Percentiles rank a stretch among this genome's conserved stretches.
phyloP scores from a whole-genome alignment of 2,888 invertebrate genomes.

The Zaprionus bogoriensis region DNA sequence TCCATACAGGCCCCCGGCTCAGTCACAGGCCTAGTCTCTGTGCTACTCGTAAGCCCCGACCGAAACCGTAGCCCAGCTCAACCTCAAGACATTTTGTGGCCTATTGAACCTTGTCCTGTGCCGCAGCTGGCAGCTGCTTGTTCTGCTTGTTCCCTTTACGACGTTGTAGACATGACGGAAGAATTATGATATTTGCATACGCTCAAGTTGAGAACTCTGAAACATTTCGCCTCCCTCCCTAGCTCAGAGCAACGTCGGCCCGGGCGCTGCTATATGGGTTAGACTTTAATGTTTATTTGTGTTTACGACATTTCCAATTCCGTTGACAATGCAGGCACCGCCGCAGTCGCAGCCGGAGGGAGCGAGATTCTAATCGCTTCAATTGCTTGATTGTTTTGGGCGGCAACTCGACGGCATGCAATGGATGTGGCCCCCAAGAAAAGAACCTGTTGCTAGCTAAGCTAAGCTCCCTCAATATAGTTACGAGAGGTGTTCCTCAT shows the following conservation, averaged over 20 bases:
- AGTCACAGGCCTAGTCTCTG: too few species aligned
- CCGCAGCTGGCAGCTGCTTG: conserved; percentile 39
- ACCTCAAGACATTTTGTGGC: conserved; percentile 44
- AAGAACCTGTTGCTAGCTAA: conserved; percentile 44
- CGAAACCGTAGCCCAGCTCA: background rate
- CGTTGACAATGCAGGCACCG: conserved; percentile 47
- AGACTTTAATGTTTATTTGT: conserved; percentile 54
- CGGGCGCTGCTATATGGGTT: conserved; percentile 25
- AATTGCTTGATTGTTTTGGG: conserved; percentile 55
- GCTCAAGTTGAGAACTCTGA: conserved; percentile 54
- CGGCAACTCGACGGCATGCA: conserved; percentile 38
- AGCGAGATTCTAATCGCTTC: conserved; percentile 61
- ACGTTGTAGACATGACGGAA: conserved; percentile 53
- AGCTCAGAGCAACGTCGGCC: background rate
- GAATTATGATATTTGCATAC: conserved; percentile 75
- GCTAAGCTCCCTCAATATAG: background rate
- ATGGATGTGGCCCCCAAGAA: conserved; percentile 8
- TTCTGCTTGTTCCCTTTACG: conserved; percentile 37
- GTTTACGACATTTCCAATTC: conserved; percentile 66
- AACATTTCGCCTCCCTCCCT: background rate
- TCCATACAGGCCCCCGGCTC: conserved; percentile 22
- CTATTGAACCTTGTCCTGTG: conserved; percentile 32
- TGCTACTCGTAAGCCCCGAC: background rate
- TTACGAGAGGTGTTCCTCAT: background rate
- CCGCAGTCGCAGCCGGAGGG: conserved; percentile 15